Percentiles rank a stretch among this genome's conserved stretches.
These are phyloP conservation scores for Xestia xanthographa DNA, from an alignment of 2,888 invertebrate genomes.

Conservation along the genomic window DNA sequence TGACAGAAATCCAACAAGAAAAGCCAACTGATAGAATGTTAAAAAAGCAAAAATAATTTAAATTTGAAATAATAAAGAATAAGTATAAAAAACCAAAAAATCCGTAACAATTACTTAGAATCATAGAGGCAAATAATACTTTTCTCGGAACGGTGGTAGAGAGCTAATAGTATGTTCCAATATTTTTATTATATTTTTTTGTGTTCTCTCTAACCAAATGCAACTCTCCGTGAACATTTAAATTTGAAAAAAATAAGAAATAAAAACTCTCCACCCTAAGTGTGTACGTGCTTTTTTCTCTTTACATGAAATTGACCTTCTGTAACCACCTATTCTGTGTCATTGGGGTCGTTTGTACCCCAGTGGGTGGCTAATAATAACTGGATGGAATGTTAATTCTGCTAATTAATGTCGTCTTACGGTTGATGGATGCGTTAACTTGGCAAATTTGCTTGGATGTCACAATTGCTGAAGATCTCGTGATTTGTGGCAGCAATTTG, in stretches of 20 bases:
- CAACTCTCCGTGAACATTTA: background rate
- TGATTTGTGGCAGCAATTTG: constrained; percentile 52
- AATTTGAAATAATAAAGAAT: too few species aligned
- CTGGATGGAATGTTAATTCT: constrained; percentile 70
- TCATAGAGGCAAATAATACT: too few species aligned
- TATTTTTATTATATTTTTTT: background rate
- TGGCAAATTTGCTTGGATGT: constrained; percentile 58
- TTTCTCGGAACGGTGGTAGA: background rate
- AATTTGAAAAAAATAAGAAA: background rate
- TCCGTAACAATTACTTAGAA: too few species aligned
- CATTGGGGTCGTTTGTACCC: constrained; percentile 30
- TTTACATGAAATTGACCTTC: constrained; percentile 1
- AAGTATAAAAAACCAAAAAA: too few species aligned
- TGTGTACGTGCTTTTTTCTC: too few species aligned
- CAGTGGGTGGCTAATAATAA: constrained; percentile 66
- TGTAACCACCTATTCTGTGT: background rate
- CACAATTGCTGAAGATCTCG: constrained; percentile 47
- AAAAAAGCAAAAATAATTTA: too few species aligned
- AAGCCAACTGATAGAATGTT: too few species aligned
- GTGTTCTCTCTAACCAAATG: background rate
- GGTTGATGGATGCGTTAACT: constrained; percentile 69
- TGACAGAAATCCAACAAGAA: too few species aligned
- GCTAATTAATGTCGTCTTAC: constrained; percentile 71
- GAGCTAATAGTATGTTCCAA: background rate
- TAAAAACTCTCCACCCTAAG: background rate